Evolutionary conservation across 2,797 vertebrate species (phyloP), one percentile per base, ranked within the genome.

Genomic region (Lepidocolaptes lacrymiger): DNA sequence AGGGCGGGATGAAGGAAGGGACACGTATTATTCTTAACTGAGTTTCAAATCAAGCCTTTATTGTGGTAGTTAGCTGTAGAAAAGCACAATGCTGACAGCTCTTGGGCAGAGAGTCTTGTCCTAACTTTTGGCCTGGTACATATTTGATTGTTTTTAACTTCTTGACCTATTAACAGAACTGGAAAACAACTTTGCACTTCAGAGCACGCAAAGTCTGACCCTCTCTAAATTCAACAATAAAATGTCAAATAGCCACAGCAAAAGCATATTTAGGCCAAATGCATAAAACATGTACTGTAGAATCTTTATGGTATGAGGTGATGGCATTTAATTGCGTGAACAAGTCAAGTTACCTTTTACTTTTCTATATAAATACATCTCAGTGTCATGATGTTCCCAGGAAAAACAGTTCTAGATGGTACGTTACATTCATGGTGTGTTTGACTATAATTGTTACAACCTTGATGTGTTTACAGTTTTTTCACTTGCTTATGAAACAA

Each of bases 361-460:
- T 77, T 68, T 90, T 55, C 28, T 30, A 1, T 3, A 0, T 64
- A 46, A 58, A 58, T 62, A 14, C 5, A 24, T 64, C 15, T 72
- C 21, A 3, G 5, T 78, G 26, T 43, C 61, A 44, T 2, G 3
- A 62, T 14, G 3, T 54, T 88, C 54, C 66, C 51, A 51, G 41
- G 17, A 91, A 10, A 17, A 71, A 5, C 1, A 2, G 27, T 34
- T 83, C 23, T 78, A 27, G 56, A 17, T 71, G 18, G 20, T n/a
- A 0, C 23, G 15, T 37, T 72, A 20, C 20, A 43, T 68, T 64
- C 0, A 0, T 43, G 52, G 49, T 43, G 27, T 12, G 1, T 61
- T 77, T 79, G 54, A 37, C 56, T 4, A 1, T 59, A 39, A 14
- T 59, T 14, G 18, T 15, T 39, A 21, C 18, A 68, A 63, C 13